These are phyloP conservation scores for Pterostichus niger DNA, from an alignment of 2,888 invertebrate genomes.

Conservation along the genomic window DNA sequence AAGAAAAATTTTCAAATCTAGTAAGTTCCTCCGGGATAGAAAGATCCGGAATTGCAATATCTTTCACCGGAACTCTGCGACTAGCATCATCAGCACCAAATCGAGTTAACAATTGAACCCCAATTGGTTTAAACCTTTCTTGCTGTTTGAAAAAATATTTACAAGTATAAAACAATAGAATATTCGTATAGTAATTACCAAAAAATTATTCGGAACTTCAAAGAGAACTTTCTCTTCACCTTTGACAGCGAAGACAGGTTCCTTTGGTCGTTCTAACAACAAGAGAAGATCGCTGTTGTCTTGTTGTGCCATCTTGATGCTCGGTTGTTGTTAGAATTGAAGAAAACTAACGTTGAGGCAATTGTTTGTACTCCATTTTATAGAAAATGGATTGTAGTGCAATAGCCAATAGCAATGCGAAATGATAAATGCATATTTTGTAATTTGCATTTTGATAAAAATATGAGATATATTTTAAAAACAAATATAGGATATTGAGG, in stretches of 20 bases:
- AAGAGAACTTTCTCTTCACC: conserved; percentile 81
- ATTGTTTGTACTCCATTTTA: background rate
- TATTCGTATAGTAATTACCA: conserved; percentile 77
- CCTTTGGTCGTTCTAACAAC: conserved; percentile 82
- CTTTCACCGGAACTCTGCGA: conserved; percentile 79
- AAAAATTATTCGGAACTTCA: conserved; percentile 80
- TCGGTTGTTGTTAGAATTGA: background rate
- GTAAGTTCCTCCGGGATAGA: conserved; percentile 80
- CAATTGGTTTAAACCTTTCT: conserved; percentile 80
- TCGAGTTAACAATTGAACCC: conserved; percentile 81
- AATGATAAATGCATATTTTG: background rate
- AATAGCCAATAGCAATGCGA: background rate
- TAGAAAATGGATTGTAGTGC: background rate
- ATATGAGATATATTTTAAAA: no score
- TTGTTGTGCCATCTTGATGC: conserved; percentile 17
- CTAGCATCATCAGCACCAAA: conserved; percentile 80
- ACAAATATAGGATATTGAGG: no score
- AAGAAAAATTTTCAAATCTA: conserved; percentile 84
- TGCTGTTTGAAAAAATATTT: conserved; percentile 73
- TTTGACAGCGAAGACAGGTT: conserved; percentile 82
- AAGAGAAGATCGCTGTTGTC: conserved; percentile 73
- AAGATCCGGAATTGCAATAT: conserved; percentile 80
- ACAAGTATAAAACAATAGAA: conserved; percentile 9
- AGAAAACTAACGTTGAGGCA: background rate
- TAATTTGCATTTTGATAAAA: no score